These are phyloP conservation scores for Polydrusus cervinus DNA, from an alignment of 2,888 invertebrate species.

Conservation along the genomic window DNA sequence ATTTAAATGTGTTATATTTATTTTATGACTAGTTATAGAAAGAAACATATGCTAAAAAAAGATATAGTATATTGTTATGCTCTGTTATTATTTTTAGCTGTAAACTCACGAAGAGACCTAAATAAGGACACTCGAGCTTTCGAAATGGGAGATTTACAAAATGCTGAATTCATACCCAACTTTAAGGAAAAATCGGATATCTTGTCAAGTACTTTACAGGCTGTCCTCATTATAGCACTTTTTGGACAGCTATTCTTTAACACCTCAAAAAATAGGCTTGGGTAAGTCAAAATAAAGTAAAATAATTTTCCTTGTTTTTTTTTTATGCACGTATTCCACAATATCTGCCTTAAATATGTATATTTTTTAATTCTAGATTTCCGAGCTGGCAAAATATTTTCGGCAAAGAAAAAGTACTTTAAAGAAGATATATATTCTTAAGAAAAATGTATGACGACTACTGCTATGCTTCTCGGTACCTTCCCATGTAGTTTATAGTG, in stretches of 20 bases:
- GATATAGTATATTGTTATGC: too few species aligned
- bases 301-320: background rate
- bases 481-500: constrained; percentile 25
- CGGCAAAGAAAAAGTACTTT: constrained; percentile 35
- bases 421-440: background rate
- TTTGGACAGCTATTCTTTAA: constrained; percentile 23
- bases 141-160: background rate
- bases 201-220: constrained; percentile 3
- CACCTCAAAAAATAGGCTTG: constrained; percentile 7
- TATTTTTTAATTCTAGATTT: constrained; percentile 16
- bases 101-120: background rate
- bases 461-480: constrained; percentile 47
- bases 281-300: background rate
- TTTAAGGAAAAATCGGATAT: constrained; percentile 6
- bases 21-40: background rate
- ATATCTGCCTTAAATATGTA: too few species aligned
- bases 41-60: background rate
- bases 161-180: constrained; percentile 22
- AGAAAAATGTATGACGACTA: constrained; percentile 27
- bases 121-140: background rate
- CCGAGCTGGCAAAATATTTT: constrained; percentile 1
- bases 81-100: constrained; percentile 1
- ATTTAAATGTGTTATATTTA: too few species aligned
- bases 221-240: constrained; percentile 8
- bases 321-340: background rate